Evolutionary conservation across 1,140 invertebrate species (phyloP).

Genomic region (Leptopilina clavipes): DNA sequence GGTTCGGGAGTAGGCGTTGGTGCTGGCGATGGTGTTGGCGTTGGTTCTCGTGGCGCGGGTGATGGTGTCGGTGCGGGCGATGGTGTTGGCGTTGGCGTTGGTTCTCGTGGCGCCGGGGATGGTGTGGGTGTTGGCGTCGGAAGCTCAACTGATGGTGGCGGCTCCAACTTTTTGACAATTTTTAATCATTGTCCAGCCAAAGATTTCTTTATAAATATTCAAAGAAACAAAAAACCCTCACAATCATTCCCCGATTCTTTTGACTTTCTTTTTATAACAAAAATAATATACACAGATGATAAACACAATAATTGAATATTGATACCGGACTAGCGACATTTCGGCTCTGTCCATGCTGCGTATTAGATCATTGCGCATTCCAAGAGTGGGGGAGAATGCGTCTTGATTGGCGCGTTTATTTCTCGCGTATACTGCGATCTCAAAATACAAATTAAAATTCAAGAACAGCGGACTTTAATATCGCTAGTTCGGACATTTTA

Average conservation of each 20-base stretch:
- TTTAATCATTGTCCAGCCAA: constrained; percentile 5
- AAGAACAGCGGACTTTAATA: too few species aligned
- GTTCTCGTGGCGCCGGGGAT: constrained; percentile 51
- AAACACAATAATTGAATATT: too few species aligned
- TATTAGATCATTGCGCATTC: too few species aligned
- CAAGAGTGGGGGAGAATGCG: too few species aligned
- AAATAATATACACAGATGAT: too few species aligned
- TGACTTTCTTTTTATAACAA: too few species aligned
- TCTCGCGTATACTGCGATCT: too few species aligned
- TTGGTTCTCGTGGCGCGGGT: constrained; percentile 49
- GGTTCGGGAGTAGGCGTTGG: constrained; percentile 67
- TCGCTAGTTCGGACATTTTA: too few species aligned
- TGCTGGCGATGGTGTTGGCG: constrained; percentile 60
- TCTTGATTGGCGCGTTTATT: too few species aligned
- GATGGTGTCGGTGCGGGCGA: constrained; percentile 51
- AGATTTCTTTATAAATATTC: not conserved
- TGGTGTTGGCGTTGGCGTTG: constrained; percentile 52
- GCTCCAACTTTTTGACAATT: constrained; percentile 40
- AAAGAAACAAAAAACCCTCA: not conserved
- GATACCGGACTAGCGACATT: too few species aligned
- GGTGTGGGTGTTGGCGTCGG: constrained; percentile 50
- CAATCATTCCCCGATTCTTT: not conserved
- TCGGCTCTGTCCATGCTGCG: too few species aligned
- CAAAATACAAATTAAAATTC: too few species aligned
- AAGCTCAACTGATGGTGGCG: constrained; percentile 50